Percentiles rank a stretch among this genome's conserved stretches.
phyloP scores from a whole-genome alignment of 2,113 vertebrate species.

The Corvus cornix region DNA sequence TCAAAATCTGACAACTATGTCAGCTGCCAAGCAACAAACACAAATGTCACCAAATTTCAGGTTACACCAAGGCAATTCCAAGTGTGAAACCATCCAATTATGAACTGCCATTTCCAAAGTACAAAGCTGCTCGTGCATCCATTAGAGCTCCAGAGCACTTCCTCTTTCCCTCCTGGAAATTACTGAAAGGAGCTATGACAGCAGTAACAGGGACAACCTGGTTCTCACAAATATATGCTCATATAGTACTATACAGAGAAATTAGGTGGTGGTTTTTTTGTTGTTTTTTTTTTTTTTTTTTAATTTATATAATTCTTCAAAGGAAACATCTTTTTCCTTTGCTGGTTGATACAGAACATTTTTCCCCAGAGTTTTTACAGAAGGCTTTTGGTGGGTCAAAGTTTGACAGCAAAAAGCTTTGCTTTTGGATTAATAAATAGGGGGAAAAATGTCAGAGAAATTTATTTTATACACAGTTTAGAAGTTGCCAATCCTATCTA shows the following conservation, averaged over 20 bases:
- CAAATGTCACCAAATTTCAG: neutral
- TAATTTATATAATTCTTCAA: neutral
- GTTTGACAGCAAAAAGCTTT: neutral
- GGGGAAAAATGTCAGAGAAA: neutral
- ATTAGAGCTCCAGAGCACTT: neutral
- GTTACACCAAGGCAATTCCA: neutral
- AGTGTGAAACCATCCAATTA: neutral
- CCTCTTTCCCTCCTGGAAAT: neutral
- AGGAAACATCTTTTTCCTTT: neutral
- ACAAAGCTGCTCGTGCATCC: neutral
- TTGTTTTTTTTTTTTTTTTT: neutral
- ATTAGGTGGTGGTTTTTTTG: neutral
- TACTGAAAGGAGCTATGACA: neutral
- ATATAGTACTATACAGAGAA: neutral
- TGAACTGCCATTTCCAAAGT: neutral
- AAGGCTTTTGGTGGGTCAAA: neutral
- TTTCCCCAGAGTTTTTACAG: neutral
- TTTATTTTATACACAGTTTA: neutral
- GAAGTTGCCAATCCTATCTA: neutral
- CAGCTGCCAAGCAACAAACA: neutral
- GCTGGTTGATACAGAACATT: neutral
- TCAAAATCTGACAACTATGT: neutral
- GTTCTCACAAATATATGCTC: neutral
- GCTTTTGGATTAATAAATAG: neutral
- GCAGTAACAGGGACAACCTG: neutral